Evolutionary conservation across 2,113 vertebrate genomes (phyloP).

Genomic region (Spermophilus dauricus): DNA sequence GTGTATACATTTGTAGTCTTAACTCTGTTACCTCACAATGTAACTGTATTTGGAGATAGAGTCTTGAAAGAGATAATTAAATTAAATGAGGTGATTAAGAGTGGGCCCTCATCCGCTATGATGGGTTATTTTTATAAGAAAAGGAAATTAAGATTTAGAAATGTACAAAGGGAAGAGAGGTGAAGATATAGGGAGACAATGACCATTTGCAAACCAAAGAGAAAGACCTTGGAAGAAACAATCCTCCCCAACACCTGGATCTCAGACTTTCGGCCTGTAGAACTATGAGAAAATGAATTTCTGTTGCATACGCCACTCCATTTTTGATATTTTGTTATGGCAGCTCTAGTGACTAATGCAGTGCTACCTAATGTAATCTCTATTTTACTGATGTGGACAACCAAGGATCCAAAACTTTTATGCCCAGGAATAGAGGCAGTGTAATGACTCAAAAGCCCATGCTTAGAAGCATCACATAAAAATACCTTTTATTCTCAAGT

Average conservation of each 20-base stretch:
- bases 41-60: neutral
- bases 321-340: neutral
- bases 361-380: neutral
- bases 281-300: neutral
- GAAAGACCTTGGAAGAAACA: neutral
- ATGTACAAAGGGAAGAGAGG: neutral
- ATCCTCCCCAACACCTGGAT: neutral
- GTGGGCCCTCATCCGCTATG: neutral
- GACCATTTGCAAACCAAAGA: neutral
- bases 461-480: neutral
- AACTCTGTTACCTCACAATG: neutral
- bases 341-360: neutral
- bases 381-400: slow-evolving; percentile 1
- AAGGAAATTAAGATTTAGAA: neutral
- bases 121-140: neutral
- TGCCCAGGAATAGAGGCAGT: neutral
- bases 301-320: neutral
- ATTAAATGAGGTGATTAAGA: neutral
- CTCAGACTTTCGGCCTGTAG: neutral
- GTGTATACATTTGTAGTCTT: neutral
- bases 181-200: neutral
- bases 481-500: neutral
- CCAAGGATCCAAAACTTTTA: neutral
- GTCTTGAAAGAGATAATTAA: neutral
- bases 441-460: neutral